Conservation (phyloP, 37 sponge, comb jelly and placozoan species). For the Ephydatia muelleri region DNA sequence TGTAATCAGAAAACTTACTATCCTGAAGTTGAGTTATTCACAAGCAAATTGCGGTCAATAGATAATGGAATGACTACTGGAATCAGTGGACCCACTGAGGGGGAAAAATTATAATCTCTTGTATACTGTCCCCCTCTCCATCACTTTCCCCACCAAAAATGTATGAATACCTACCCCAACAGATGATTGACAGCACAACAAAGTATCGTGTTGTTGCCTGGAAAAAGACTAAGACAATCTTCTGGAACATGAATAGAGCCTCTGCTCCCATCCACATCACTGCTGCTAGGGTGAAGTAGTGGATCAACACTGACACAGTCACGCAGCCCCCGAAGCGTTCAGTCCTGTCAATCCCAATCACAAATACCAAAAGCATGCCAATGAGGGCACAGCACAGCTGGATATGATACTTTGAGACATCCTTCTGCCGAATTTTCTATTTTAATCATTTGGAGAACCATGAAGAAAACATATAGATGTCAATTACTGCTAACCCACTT, state of each 20-base stretch:
- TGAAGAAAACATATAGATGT: neutral
- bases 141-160: too few relatives aligned
- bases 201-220: slow-evolving; percentile 16
- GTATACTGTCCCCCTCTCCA: too few relatives aligned
- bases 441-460: neutral
- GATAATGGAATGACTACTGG: slow-evolving; percentile 7
- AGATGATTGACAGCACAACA: slow-evolving; percentile 21
- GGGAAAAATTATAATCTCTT: too few relatives aligned
- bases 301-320: slow-evolving; percentile 35
- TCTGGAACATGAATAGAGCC: slow-evolving; percentile 37
- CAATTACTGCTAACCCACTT: slow-evolving; percentile 8
- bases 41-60: neutral
- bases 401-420: slow-evolving; percentile 31
- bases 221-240: slow-evolving; percentile 43
- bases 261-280: slow-evolving; percentile 39
- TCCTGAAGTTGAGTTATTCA: neutral
- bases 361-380: slow-evolving; percentile 43
- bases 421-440: slow-evolving; percentile 12
- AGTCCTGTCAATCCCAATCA: slow-evolving; percentile 21
- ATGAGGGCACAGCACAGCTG: slow-evolving; percentile 46
- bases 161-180: slow-evolving; percentile 27
- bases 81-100: slow-evolving; percentile 15
- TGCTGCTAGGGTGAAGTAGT: slow-evolving; percentile 46
- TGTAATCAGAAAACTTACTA: neutral
- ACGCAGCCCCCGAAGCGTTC: slow-evolving; percentile 27